Percentiles rank a stretch among this genome's conserved stretches.
Conservation (phyloP, 2,888 invertebrate species). For the Lathronympha strigana region DNA sequence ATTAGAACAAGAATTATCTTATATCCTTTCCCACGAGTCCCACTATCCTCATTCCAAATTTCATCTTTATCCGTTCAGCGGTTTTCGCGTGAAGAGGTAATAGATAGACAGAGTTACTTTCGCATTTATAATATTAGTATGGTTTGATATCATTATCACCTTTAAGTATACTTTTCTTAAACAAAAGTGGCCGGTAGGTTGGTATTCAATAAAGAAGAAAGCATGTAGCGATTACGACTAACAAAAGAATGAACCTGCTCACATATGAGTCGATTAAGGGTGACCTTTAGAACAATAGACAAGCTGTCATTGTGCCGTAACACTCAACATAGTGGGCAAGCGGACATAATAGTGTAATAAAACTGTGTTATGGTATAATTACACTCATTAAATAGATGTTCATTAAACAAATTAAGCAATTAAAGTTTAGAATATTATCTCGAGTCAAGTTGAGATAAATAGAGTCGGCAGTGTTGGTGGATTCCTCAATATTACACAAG, state of each 20-base stretch:
- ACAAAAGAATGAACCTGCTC: conserved; percentile 38
- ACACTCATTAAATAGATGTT: not conserved
- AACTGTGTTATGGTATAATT: conserved; percentile 16
- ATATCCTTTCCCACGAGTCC: no score
- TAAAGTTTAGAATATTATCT: not conserved
- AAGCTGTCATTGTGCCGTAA: conserved; percentile 15
- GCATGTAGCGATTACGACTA: conserved; percentile 14
- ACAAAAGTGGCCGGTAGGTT: not conserved
- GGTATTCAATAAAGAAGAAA: conserved; percentile 25
- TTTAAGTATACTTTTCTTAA: not conserved
- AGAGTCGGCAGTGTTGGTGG: not conserved
- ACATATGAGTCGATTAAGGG: conserved; percentile 23
- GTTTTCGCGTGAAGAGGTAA: no score
- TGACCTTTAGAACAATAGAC: conserved; percentile 40
- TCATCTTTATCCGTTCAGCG: no score
- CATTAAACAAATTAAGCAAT: conserved; percentile 16
- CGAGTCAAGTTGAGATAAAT: not conserved
- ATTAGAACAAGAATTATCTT: no score
- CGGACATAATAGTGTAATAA: conserved; percentile 30
- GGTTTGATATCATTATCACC: not conserved
- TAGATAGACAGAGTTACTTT: no score
- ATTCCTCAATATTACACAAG: no score
- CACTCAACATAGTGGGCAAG: conserved; percentile 21
- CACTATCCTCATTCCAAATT: no score
- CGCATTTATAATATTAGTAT: no score